phyloP scores from a whole-genome alignment of 2,113 vertebrate species.

The Catagonus wagneri region DNA sequence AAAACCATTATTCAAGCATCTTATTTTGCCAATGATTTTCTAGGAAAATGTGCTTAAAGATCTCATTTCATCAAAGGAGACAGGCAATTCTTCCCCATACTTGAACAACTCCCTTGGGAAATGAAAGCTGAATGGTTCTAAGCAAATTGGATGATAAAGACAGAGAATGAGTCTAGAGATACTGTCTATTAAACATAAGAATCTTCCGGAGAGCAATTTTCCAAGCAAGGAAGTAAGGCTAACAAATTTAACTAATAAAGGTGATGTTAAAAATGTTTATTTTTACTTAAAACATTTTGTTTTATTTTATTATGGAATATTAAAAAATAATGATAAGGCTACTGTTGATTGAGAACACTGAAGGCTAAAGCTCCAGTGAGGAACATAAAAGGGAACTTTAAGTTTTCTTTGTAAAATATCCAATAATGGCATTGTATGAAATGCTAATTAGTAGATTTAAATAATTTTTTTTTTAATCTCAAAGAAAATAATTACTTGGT shows the following conservation, averaged over 20 bases:
- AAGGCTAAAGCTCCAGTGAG: background rate
- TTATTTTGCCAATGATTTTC: background rate
- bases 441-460: background rate
- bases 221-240: background rate
- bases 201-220: background rate
- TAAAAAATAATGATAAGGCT: background rate
- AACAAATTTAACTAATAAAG: background rate
- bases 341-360: background rate
- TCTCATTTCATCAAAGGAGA: background rate
- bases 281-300: background rate
- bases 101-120: constrained; percentile 6
- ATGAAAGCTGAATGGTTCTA: constrained; percentile 1
- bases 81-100: background rate
- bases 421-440: background rate
- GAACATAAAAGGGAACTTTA: background rate
- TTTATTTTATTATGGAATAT: background rate
- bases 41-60: background rate
- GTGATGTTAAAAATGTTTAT: background rate
- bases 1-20: background rate
- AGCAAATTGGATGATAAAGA: background rate
- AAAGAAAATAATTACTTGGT: background rate
- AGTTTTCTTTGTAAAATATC: background rate
- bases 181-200: background rate
- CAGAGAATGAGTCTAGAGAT: background rate
- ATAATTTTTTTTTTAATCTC: background rate